Evolutionary conservation across 2,113 vertebrate species (phyloP), one percentile per base, ranked within the genome.

Genomic region (Ptychochromis oligacanthus): DNA sequence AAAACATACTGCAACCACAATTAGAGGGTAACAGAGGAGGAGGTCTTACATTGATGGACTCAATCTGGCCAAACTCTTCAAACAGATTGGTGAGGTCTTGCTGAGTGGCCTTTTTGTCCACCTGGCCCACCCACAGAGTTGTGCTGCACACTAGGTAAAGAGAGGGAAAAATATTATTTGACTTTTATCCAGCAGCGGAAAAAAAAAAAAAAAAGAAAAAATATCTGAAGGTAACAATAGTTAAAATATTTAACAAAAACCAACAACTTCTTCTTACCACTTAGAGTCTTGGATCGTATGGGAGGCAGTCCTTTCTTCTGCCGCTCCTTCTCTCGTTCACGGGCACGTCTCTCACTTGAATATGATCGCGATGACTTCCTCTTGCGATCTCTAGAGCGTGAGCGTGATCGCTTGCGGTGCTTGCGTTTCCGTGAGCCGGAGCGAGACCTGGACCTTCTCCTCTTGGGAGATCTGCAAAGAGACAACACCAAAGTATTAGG

Each of bases 61-160:
- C 98, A 81, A 99, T 98, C 89, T 99, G 98, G 56, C 98, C 98
- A 95, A 98, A 99, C 93, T 99, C 98, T 95, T 99, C 98, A 93
- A 99, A 99, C 78, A 99, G 95, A 88, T 99, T 99, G 14, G 98
- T 99, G 90, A 99, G 97, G 91, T 99, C 98, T 92, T 99, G 98
- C 80, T 99, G 98, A 4, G 97, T 99, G 28, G 98, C 98, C 89
- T 99, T 99, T 96, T 99, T 99, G 94, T 99, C 98, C 88, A 99
- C 98, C 87, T 99, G 98, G 26, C 98, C 98, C 74, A 99, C 98
- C 98, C 98, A 99, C 75, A 99, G 96, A 70, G 98, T 99, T 28
- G 98, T 99, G 88, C 98, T 99, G 95, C 98, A 99, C 24, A 99
- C 98, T 99, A 89, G 7, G 36, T n/a, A 43, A 11, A 2, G 9